A percentile compares a stretch with the other conserved stretches of the same genome.
Conservation (phyloP, 2,797 vertebrate genomes). For the Melanotaenia trifasciata region DNA sequence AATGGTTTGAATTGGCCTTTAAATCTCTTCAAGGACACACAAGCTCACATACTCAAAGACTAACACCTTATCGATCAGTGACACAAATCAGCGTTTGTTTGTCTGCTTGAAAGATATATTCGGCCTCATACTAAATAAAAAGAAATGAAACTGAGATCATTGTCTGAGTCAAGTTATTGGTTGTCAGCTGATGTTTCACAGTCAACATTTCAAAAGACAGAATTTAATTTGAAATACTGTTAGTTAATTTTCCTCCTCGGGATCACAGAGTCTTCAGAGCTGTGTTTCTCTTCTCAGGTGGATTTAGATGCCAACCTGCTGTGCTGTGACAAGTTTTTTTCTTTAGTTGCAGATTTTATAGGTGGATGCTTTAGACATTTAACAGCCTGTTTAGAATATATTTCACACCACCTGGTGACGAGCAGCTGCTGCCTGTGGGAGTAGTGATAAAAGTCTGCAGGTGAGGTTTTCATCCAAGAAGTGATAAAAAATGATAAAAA, state of each 20-base stretch:
- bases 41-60: conserved; percentile 27
- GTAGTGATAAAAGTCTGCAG: background rate
- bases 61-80: conserved; percentile 36
- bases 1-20: conserved; percentile 51
- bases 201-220: background rate
- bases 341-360: conserved; percentile 12
- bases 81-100: conserved; percentile 39
- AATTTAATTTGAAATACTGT: background rate
- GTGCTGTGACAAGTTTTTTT: background rate
- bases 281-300: conserved; percentile 6
- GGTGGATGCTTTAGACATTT: conserved; percentile 2
- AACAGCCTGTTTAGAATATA: conserved; percentile 10
- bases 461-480: background rate
- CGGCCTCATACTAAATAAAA: conserved; percentile 5
- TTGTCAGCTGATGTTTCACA: conserved; percentile 12
- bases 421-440: conserved; percentile 2
- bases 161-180: conserved; percentile 9
- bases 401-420: conserved; percentile 3
- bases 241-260: background rate
- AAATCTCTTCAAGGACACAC: conserved; percentile 57
- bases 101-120: conserved; percentile 26
- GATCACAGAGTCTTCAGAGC: background rate
- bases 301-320: background rate
- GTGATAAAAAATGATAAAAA: background rate
- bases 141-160: conserved; percentile 8